Percentiles rank a stretch among this genome's conserved stretches.
These are phyloP conservation scores for Pteruthius melanotis DNA, from an alignment of 2,113 vertebrate species.

Conservation along the genomic window DNA sequence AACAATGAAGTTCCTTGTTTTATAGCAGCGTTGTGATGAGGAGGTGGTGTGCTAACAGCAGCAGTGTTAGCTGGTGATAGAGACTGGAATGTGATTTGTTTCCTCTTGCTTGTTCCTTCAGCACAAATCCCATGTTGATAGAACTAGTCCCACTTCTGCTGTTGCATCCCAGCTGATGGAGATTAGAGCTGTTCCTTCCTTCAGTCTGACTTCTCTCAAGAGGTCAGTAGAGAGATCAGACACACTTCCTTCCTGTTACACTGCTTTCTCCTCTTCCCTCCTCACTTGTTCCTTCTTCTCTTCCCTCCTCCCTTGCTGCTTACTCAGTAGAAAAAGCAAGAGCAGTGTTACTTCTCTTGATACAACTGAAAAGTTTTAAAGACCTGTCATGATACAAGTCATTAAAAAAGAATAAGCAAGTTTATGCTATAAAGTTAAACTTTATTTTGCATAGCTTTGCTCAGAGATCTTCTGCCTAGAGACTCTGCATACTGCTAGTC, in stretches of 20 bases:
- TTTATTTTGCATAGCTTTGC: neutral
- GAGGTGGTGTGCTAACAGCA: neutral
- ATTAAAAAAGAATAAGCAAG: neutral
- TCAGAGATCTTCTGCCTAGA: neutral
- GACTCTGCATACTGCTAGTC: neutral
- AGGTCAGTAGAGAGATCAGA: slow-evolving; percentile 70
- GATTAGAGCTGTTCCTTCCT: slow-evolving; percentile 62
- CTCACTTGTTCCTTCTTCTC: slow-evolving; percentile 39
- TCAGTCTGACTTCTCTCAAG: slow-evolving; percentile 73
- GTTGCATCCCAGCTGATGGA: slow-evolving; percentile 51
- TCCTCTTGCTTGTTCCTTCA: slow-evolving; percentile 71
- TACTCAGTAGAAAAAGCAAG: neutral
- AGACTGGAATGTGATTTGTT: slow-evolving; percentile 55
- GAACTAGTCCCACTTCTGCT: slow-evolving; percentile 65
- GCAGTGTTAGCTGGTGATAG: neutral
- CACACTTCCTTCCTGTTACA: neutral
- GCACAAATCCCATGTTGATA: slow-evolving; percentile 60
- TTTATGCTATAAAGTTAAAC: neutral
- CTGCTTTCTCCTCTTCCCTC: slow-evolving; percentile 16
- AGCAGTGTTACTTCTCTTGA: neutral
- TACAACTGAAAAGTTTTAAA: neutral
- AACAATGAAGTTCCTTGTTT: neutral
- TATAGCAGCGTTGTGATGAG: neutral
- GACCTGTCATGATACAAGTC: neutral
- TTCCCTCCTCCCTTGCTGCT: slow-evolving; percentile 10